Evolutionary conservation across 1,140 invertebrate species (phyloP).

Genomic region (Scaptomyza hsui): DNA sequence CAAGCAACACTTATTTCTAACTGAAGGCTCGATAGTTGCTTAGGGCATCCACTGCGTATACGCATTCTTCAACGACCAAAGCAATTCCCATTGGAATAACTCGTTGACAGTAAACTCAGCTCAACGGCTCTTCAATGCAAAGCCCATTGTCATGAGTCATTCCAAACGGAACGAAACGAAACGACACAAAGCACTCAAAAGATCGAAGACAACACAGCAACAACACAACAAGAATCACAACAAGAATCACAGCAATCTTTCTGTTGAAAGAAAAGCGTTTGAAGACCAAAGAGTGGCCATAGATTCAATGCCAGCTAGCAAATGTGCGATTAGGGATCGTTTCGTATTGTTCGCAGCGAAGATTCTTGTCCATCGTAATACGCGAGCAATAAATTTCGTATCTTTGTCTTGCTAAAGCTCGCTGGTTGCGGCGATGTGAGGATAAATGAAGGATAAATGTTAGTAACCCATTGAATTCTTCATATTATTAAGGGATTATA

Average conservation of each 20-base stretch:
- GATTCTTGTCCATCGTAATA: slow-evolving; percentile 29
- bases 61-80: slow-evolving; percentile 39
- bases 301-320: slow-evolving; percentile 24
- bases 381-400: slow-evolving; percentile 25
- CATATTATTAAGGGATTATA: too few relatives aligned
- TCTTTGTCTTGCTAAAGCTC: background rate
- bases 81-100: slow-evolving; percentile 47
- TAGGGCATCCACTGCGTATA: slow-evolving; percentile 48
- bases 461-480: too few relatives aligned
- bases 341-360: slow-evolving; percentile 25
- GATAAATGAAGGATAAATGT: background rate
- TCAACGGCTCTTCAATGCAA: slow-evolving; percentile 43
- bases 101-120: background rate
- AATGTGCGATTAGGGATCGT: slow-evolving; percentile 46
- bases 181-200: slow-evolving; percentile 46
- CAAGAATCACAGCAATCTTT: slow-evolving; percentile 20
- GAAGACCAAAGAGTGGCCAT: slow-evolving; percentile 16
- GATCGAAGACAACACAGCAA: slow-evolving; percentile 49
- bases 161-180: slow-evolving; percentile 37
- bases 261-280: slow-evolving; percentile 1
- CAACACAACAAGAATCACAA: slow-evolving; percentile 32
- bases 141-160: slow-evolving; percentile 63
- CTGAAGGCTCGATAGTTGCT: slow-evolving; percentile 36
- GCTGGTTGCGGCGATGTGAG: background rate
- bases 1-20: slow-evolving; percentile 33